A percentile compares a stretch with the other conserved stretches of the same genome.
Conservation (phyloP, 2,113 vertebrate genomes). For the Calonectris borealis region DNA sequence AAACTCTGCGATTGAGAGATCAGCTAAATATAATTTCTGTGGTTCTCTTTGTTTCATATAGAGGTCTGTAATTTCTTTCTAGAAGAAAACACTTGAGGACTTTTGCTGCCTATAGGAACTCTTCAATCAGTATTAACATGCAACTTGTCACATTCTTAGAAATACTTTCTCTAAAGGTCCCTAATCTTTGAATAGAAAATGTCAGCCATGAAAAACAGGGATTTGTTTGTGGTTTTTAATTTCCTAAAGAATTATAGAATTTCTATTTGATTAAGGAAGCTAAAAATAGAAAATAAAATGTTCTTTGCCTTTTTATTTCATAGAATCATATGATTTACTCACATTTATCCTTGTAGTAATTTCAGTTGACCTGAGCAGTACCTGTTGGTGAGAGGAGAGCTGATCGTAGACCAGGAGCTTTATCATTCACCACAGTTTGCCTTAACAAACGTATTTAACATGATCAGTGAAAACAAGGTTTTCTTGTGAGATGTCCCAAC, state of each 20-base stretch:
- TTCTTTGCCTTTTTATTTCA: conserved; percentile 40
- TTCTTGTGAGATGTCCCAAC: conserved; percentile 30
- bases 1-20: background rate
- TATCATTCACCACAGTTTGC: conserved; percentile 54
- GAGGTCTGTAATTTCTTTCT: conserved; percentile 17
- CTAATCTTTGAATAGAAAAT: conserved; percentile 3
- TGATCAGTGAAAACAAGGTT: conserved; percentile 54
- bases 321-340: background rate
- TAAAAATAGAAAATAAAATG: conserved; percentile 34
- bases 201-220: background rate
- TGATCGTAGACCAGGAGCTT: conserved; percentile 46
- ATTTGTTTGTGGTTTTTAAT: background rate
- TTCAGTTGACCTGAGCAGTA: conserved; percentile 54
- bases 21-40: conserved; percentile 46
- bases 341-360: conserved; percentile 24
- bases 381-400: conserved; percentile 54
- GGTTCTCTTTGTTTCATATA: background rate
- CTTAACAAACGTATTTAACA: conserved; percentile 8
- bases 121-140: conserved; percentile 48
- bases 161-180: conserved; percentile 15
- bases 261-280: background rate
- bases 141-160: conserved; percentile 26
- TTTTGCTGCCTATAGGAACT: conserved; percentile 64
- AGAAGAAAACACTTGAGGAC: conserved; percentile 47
- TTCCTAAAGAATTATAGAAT: background rate